phyloP scores from a whole-genome alignment of 1,140 invertebrate genomes.

The Holcopasites calliopsidis region DNA sequence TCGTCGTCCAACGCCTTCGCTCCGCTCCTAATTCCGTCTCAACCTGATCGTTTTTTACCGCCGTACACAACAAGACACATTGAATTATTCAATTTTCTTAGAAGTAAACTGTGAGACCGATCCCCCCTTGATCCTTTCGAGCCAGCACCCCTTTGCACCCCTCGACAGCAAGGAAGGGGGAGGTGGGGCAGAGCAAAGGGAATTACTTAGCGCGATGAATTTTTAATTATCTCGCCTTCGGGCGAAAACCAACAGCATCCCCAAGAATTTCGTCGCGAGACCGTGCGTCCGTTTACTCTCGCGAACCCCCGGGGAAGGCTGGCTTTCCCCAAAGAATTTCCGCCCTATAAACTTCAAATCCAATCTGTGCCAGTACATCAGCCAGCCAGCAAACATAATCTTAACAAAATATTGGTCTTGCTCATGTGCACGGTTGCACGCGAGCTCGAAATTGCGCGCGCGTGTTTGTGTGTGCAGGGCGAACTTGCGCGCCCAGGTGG shows the following conservation, averaged over 20 bases:
- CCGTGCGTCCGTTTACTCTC: neutral
- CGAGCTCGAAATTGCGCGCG: neutral
- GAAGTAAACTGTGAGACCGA: neutral
- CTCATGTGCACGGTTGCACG: slow-evolving; percentile 13
- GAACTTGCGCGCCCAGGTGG: slow-evolving; percentile 34
- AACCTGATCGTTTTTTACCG: neutral
- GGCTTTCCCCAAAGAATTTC: slow-evolving; percentile 70
- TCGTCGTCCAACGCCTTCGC: slow-evolving; percentile 48
- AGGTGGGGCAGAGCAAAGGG: slow-evolving; percentile 24
- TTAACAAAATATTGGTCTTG: slow-evolving; percentile 75
- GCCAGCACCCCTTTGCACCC: neutral
- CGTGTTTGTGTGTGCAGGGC: neutral
- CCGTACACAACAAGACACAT: neutral
- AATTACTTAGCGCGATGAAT: slow-evolving; percentile 34
- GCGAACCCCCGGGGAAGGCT: slow-evolving; percentile 36
- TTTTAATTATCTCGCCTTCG: slow-evolving; percentile 24
- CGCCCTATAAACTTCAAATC: slow-evolving; percentile 79
- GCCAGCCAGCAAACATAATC: slow-evolving; percentile 71
- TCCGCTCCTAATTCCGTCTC: too few species aligned
- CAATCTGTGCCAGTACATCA: slow-evolving; percentile 77
- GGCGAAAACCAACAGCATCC: neutral
- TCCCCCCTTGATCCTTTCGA: neutral
- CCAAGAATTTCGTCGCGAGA: slow-evolving; percentile 35
- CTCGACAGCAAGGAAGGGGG: neutral
- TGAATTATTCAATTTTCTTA: neutral